phyloP scores from a whole-genome alignment of 2,888 invertebrate genomes.

The Apeira syringaria region DNA sequence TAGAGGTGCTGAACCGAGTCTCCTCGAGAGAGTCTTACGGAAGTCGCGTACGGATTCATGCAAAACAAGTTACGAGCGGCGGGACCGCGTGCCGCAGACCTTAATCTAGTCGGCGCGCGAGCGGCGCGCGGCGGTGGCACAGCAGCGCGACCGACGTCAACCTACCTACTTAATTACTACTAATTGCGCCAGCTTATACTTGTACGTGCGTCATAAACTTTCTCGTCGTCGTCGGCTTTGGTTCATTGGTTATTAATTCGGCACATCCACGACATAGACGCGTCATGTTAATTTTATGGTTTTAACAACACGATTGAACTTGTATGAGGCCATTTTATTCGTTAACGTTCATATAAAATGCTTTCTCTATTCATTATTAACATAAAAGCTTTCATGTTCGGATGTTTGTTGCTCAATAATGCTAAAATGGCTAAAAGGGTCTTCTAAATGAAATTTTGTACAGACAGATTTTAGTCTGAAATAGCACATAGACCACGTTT shows the following conservation, averaged over 20 bases:
- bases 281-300: no score
- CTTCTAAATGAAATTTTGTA: no score
- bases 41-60: conserved; percentile 77
- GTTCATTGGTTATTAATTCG: conserved; percentile 55
- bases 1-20: conserved; percentile 72
- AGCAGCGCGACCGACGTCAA: conserved; percentile 51
- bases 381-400: no score
- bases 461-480: no score
- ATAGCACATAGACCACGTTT: no score
- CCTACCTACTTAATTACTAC: conserved; percentile 77
- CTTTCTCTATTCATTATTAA: no score
- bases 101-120: conserved; percentile 76
- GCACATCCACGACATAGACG: conserved; percentile 49
- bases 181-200: conserved; percentile 74
- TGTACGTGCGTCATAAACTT: conserved; percentile 71
- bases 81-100: conserved; percentile 65
- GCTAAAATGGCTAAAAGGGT: no score
- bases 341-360: no score
- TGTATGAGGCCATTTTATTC: no score
- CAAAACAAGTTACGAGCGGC: conserved; percentile 73
- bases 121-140: conserved; percentile 59
- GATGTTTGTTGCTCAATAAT: no score
- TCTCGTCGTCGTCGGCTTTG: conserved; percentile 36
- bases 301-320: no score
- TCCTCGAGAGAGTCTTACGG: conserved; percentile 72